Evolutionary conservation across 2,797 vertebrate genomes (phyloP).

Genomic region (Adelosebastes latens): DNA sequence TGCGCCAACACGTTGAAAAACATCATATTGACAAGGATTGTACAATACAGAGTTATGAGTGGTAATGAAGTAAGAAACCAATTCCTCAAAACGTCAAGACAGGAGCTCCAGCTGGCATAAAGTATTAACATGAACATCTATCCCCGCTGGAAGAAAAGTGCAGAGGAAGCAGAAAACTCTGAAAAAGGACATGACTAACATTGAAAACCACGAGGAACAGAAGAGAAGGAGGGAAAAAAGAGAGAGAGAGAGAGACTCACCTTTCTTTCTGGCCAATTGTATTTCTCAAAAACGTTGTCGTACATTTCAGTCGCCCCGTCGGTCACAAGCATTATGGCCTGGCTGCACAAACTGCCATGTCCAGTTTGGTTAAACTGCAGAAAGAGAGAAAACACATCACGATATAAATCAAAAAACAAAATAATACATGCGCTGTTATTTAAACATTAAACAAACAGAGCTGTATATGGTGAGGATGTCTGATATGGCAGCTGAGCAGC

Average conservation of each 20-base stretch:
- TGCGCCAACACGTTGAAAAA: conserved; percentile 56
- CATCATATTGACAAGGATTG: conserved; percentile 43
- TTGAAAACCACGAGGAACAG: not conserved
- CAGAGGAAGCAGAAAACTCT: conserved; percentile 33
- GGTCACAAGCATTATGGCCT: conserved; percentile 98
- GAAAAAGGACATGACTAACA: not conserved
- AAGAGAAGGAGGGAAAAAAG: not conserved
- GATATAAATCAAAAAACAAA: not conserved
- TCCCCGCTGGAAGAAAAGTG: conserved; percentile 42
- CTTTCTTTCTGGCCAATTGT: conserved; percentile 97
- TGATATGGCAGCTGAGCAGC: not conserved
- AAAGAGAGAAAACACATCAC: not conserved
- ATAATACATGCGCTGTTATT: not conserved
- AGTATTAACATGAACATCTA: conserved; percentile 52
- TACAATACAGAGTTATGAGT: conserved; percentile 46
- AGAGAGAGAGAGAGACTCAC: conserved; percentile 71
- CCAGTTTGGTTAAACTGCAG: conserved; percentile 95
- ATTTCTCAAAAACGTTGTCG: conserved; percentile 94
- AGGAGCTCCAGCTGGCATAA: conserved; percentile 26
- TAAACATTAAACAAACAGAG: not conserved
- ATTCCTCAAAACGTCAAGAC: conserved; percentile 66
- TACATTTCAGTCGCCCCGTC: conserved; percentile 96
- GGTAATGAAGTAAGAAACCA: conserved; percentile 56
- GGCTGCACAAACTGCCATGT: conserved; percentile 95
- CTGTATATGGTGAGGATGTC: conserved; percentile 6